Evolutionary conservation across 1,140 invertebrate species (phyloP), one percentile per base, ranked within the genome.

Genomic region (Heliconius congener): DNA sequence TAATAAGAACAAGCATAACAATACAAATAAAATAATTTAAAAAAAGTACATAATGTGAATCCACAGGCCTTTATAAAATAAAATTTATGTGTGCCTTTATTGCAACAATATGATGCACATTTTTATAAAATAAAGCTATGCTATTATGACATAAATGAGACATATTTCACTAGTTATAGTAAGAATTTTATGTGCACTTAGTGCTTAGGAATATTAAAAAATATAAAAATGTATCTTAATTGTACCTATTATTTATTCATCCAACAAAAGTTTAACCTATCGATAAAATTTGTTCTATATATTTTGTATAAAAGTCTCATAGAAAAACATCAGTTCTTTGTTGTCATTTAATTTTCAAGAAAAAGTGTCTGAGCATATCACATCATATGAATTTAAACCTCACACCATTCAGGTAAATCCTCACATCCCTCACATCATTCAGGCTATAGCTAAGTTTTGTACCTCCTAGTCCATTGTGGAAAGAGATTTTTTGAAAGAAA

Each of bases 51-150:
- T 57, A 66, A 16, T 0, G 27, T 66, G 60, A 9, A 66, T 50
- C 42, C 42, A 46, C 46, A 52, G 11, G 70, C 46, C 60, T 72
- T 19, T 77, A 71, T 39, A 66, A n/a, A 30, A 23, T 71, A 46
- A 30, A n/a, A 73, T 23, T 77, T 73, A 46, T 46, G 37, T 70
- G 77, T 81, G 80, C 80, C 77, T 81, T 78, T 76, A 74, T 55
- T 75, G 76, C 70, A 74, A 50, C 70, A 73, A 77, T 77, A 80
- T 39, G 73, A 39, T 73, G 76, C 74, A 78, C 80, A 76, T 74
- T 8, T 77, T 52, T 66, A 30, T 30, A 27, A 66, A 66, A 27
- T 27, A 30, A 30, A 30, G 27, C 60, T 66, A 66, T 66, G 60
- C 27, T 13, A 66, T 5, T 66, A 66, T 66, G 27, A 60, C 50